Evolutionary conservation across 2,888 invertebrate species (phyloP).

Genomic region (Volucella zonaria): DNA sequence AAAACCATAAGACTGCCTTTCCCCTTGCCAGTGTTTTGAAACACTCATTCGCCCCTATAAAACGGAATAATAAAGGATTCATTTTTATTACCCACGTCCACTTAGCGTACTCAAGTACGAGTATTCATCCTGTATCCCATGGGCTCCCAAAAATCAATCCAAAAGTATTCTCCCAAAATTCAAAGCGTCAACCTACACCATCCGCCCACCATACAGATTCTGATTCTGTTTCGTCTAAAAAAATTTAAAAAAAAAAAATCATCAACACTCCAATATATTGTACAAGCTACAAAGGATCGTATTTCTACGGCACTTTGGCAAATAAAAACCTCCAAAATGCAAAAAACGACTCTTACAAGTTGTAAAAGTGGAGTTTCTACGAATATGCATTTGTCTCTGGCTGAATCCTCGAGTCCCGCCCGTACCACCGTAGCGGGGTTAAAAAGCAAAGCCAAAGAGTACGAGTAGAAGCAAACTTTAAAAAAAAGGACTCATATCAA

Average conservation of each 20-base stretch:
- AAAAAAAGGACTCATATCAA: slow-evolving; percentile 62
- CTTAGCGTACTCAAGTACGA: slow-evolving; percentile 20
- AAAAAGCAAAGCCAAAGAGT: slow-evolving; percentile 30
- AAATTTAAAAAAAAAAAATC: slow-evolving; percentile 30
- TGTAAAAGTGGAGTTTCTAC: slow-evolving; percentile 51
- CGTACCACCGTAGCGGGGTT: background rate
- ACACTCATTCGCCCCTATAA: slow-evolving; percentile 59
- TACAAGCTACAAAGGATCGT: slow-evolving; percentile 48
- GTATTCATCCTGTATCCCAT: background rate
- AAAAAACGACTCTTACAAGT: slow-evolving; percentile 59
- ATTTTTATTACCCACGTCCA: slow-evolving; percentile 56
- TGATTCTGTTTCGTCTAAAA: slow-evolving; percentile 11
- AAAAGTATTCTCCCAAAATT: slow-evolving; percentile 36
- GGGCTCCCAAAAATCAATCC: slow-evolving; percentile 44
- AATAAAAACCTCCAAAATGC: slow-evolving; percentile 7
- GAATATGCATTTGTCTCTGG: background rate
- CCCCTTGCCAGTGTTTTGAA: slow-evolving; percentile 7
- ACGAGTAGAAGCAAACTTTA: slow-evolving; percentile 49
- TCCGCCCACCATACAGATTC: slow-evolving; percentile 8
- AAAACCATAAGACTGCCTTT: background rate
- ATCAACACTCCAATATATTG: slow-evolving; percentile 63
- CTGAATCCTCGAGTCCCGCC: background rate
- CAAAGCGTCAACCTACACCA: slow-evolving; percentile 28
- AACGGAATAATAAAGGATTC: slow-evolving; percentile 56
- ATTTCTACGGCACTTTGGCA: slow-evolving; percentile 28